Conservation (phyloP, 2,113 vertebrate genomes). For the Xenus cinereus region DNA sequence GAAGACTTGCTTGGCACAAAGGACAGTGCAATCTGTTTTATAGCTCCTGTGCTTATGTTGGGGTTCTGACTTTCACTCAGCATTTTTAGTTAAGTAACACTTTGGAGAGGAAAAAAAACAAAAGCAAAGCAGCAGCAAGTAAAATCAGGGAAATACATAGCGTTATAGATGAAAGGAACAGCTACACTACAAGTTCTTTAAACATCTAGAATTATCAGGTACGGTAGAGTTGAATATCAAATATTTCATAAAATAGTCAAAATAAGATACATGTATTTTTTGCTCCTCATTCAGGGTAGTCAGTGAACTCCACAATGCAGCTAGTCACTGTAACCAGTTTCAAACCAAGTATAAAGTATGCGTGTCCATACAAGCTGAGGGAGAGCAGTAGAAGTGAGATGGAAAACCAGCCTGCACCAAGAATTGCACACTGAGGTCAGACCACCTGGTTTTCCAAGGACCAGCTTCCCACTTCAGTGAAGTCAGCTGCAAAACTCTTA, state of each 20-base stretch:
- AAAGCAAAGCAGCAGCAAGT: neutral
- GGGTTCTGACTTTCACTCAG: neutral
- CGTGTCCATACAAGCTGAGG: neutral
- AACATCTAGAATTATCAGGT: neutral
- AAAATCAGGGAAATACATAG: neutral
- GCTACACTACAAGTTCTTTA: neutral
- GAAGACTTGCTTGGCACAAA: neutral
- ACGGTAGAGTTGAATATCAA: neutral
- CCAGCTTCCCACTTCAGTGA: neutral
- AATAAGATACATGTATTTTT: fast-evolving
- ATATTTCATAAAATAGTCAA: neutral
- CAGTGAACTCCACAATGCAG: neutral
- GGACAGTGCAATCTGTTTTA: neutral
- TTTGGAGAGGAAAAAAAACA: neutral
- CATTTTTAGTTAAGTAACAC: neutral
- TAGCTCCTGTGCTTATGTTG: neutral
- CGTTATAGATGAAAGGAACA: neutral
- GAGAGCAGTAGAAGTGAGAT: fast-evolving
- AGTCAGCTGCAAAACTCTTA: neutral
- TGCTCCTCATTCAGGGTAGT: neutral
- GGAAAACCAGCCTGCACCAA: neutral
- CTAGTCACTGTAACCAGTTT: neutral
- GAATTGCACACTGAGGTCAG: neutral
- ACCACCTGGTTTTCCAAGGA: neutral
- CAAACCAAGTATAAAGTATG: neutral